These are phyloP conservation scores for Clarias magur DNA, from an alignment of 2,113 vertebrate genomes.

Conservation along the genomic window DNA sequence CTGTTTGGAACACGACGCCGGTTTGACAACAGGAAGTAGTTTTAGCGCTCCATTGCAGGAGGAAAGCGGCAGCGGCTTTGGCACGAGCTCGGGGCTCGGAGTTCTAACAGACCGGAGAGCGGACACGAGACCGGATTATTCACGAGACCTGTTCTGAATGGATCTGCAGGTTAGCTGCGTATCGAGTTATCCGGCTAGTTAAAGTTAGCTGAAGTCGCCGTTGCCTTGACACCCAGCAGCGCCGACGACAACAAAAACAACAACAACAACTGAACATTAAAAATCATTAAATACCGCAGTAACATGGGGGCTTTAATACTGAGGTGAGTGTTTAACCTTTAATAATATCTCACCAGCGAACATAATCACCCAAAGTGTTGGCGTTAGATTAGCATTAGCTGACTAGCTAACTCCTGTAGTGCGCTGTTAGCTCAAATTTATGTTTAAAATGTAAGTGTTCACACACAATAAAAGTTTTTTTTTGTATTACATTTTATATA, in stretches of 20 bases:
- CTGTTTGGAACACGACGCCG: not conserved
- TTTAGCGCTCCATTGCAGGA: constrained; percentile 8
- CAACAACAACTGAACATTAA: not conserved
- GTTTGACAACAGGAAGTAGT: constrained; percentile 67
- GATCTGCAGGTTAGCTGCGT: not conserved
- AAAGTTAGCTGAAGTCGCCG: constrained; percentile 9
- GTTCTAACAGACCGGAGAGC: not conserved
- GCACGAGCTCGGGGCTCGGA: not conserved
- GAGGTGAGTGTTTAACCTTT: constrained; percentile 19
- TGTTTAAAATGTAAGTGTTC: not conserved
- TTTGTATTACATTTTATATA: too few relatives aligned
- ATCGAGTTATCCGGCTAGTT: not conserved
- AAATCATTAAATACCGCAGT: not conserved
- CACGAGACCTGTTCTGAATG: not conserved
- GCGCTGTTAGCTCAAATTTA: not conserved
- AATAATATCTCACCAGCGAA: not conserved
- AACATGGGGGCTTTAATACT: constrained; percentile 9
- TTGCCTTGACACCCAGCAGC: constrained; percentile 27
- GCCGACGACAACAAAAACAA: not conserved
- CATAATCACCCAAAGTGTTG: not conserved
- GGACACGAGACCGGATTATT: not conserved
- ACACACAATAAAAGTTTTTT: too few relatives aligned
- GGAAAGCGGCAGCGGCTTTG: not conserved
- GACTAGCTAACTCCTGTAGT: too few relatives aligned
- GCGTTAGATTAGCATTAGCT: not conserved